phyloP scores from a whole-genome alignment of 2,888 invertebrate species.

The Eristalinus sepulchralis region DNA sequence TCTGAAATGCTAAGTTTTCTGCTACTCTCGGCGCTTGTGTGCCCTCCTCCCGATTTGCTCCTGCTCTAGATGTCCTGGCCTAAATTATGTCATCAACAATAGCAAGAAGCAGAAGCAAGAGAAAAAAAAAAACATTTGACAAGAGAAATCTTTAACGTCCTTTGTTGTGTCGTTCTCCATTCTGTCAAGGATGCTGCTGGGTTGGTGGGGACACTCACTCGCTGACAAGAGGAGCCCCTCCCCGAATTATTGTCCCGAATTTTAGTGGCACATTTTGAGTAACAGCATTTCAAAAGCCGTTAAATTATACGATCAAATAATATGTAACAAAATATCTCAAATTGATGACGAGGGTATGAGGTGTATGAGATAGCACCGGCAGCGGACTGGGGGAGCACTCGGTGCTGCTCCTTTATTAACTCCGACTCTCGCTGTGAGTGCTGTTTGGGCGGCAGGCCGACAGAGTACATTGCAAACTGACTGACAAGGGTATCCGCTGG shows the following conservation, averaged over 20 bases:
- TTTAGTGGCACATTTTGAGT: slow-evolving; percentile 55
- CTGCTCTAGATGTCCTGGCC: slow-evolving; percentile 16
- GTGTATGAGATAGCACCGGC: slow-evolving; percentile 1
- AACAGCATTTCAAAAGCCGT: slow-evolving; percentile 62
- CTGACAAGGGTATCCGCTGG: slow-evolving; percentile 49
- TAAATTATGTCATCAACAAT: slow-evolving; percentile 64
- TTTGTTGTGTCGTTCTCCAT: slow-evolving; percentile 31
- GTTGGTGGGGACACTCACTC: background rate
- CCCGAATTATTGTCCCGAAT: slow-evolving; percentile 21
- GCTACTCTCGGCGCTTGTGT: background rate
- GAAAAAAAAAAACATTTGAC: background rate
- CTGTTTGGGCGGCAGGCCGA: background rate
- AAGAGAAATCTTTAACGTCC: slow-evolving; percentile 12
- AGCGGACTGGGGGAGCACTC: slow-evolving; percentile 3
- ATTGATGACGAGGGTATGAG: slow-evolving; percentile 40
- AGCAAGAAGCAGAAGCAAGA: slow-evolving; percentile 17
- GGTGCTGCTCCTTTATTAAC: slow-evolving; percentile 61
- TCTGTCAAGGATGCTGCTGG: slow-evolving; percentile 28
- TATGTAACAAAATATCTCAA: slow-evolving; percentile 68
- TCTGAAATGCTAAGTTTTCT: slow-evolving; percentile 62
- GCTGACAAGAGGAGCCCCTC: background rate
- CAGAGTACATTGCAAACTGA: slow-evolving; percentile 18
- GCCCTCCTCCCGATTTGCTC: background rate
- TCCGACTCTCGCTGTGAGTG: slow-evolving; percentile 26
- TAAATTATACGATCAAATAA: slow-evolving; percentile 70